Conservation (phyloP, 2,797 vertebrate species). For the Atherinosoma microstoma region DNA sequence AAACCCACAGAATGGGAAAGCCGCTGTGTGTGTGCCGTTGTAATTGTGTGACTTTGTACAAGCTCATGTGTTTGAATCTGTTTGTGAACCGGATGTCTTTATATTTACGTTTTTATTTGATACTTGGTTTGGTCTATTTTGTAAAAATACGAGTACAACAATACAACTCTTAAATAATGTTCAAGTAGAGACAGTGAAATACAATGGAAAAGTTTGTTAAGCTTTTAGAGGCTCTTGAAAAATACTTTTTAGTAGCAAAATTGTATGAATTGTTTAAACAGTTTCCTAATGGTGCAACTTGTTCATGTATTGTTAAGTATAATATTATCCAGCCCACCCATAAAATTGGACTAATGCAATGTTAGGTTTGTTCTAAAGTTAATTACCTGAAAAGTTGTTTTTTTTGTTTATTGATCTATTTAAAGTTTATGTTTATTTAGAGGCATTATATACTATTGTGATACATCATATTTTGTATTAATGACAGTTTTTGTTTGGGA, state of each 20-base stretch:
- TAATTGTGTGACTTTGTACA: slow-evolving; percentile 8
- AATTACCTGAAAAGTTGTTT: not conserved
- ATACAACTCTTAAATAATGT: slow-evolving; percentile 7
- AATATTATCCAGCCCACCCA: too few species aligned
- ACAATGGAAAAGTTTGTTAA: too few species aligned
- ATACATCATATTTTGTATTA: too few species aligned
- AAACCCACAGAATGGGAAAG: slow-evolving; percentile 58
- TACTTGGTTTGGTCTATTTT: not conserved
- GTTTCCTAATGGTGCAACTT: not conserved
- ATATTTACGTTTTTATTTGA: slow-evolving; percentile 4
- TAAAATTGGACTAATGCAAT: too few species aligned
- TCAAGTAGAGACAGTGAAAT: slow-evolving; percentile 7
- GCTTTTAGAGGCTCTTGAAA: not conserved
- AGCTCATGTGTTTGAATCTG: slow-evolving; percentile 20
- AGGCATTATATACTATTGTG: not conserved
- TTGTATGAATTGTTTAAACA: not conserved
- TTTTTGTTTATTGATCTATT: not conserved
- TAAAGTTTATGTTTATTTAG: not conserved
- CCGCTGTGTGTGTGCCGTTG: slow-evolving; percentile 10
- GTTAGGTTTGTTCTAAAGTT: too few species aligned
- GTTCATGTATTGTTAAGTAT: not conserved
- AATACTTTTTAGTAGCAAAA: not conserved
- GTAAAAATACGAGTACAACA: not conserved
- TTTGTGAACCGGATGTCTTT: slow-evolving; percentile 12
- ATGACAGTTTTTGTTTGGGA: too few species aligned